Conservation (phyloP, 2,113 vertebrate genomes). For the Phodopus roborovskii region DNA sequence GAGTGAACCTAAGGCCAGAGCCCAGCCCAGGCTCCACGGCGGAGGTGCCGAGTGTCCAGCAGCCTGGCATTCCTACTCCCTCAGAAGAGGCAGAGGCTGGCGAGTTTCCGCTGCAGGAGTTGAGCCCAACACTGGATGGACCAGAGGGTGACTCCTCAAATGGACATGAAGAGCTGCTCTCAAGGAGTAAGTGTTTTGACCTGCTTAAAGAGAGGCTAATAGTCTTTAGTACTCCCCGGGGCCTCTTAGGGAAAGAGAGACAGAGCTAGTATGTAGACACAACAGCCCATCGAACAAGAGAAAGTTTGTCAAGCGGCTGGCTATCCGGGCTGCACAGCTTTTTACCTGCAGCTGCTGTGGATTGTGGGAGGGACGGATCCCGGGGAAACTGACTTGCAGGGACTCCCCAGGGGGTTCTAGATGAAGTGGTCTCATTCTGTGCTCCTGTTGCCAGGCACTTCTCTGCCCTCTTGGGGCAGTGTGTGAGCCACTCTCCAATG, state of each 20-base stretch:
- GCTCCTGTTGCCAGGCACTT: fast-evolving
- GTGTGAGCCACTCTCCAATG: not conserved
- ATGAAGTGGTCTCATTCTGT: fast-evolving
- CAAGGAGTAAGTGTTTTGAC: conserved; percentile 83
- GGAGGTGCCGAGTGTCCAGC: conserved; percentile 71
- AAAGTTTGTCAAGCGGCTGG: not conserved
- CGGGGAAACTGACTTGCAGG: not conserved
- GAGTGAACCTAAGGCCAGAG: conserved; percentile 59
- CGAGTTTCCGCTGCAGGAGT: not conserved
- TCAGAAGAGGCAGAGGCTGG: conserved; percentile 23
- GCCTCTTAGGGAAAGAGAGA: not conserved
- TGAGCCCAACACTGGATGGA: conserved; percentile 65
- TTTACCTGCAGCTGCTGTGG: not conserved
- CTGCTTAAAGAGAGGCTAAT: not conserved
- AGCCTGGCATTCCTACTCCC: conserved; percentile 48
- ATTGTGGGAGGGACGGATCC: not conserved
- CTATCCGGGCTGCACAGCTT: not conserved
- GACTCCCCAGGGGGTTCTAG: not conserved
- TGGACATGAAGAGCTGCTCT: conserved; percentile 41
- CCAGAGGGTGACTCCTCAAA: not conserved
- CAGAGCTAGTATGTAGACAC: not conserved
- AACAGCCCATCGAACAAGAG: not conserved
- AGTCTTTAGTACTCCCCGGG: not conserved
- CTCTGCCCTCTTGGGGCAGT: not conserved
- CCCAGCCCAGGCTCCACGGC: conserved; percentile 52